Evolutionary conservation across 1,140 invertebrate species (phyloP).

Genomic region (Nilaparvata lugens): DNA sequence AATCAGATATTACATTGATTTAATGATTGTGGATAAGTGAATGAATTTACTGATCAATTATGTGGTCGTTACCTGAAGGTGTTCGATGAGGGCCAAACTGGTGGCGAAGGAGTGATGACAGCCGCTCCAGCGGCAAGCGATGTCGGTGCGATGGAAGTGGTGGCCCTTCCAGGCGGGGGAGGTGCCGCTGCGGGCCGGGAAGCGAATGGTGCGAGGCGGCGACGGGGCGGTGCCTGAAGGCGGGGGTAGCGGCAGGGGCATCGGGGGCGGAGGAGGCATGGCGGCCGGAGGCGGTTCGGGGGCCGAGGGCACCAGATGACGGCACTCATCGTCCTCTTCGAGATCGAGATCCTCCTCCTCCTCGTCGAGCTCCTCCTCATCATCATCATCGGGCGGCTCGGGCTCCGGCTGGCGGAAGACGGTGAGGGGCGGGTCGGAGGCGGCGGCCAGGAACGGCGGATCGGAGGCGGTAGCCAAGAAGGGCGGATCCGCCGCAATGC

Average conservation of each 20-base stretch:
- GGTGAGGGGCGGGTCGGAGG: neutral
- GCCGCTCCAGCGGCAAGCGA: conserved; percentile 73
- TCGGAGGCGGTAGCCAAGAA: neutral
- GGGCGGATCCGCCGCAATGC: too few species aligned
- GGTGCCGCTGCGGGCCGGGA: conserved; percentile 46
- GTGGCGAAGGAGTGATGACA: conserved; percentile 69
- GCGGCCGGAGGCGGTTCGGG: neutral
- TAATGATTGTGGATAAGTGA: too few species aligned
- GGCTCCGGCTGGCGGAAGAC: too few species aligned
- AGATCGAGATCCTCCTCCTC: neutral
- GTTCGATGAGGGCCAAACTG: conserved; percentile 71
- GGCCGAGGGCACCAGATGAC: neutral
- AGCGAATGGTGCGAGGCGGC: conserved; percentile 67
- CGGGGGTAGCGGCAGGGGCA: neutral
- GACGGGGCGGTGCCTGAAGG: conserved; percentile 26
- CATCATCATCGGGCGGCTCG: too few species aligned
- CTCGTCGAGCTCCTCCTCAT: too few species aligned
- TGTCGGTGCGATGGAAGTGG: conserved; percentile 37
- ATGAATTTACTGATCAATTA: too few species aligned
- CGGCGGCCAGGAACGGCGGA: too few species aligned
- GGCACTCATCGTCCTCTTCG: neutral
- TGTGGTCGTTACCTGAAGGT: conserved; percentile 59
- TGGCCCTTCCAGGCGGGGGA: conserved; percentile 28
- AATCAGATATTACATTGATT: too few species aligned
- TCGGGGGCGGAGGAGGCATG: neutral